These are phyloP conservation scores for Otus scops DNA, from an alignment of 2,797 vertebrate species.

Conservation along the genomic window DNA sequence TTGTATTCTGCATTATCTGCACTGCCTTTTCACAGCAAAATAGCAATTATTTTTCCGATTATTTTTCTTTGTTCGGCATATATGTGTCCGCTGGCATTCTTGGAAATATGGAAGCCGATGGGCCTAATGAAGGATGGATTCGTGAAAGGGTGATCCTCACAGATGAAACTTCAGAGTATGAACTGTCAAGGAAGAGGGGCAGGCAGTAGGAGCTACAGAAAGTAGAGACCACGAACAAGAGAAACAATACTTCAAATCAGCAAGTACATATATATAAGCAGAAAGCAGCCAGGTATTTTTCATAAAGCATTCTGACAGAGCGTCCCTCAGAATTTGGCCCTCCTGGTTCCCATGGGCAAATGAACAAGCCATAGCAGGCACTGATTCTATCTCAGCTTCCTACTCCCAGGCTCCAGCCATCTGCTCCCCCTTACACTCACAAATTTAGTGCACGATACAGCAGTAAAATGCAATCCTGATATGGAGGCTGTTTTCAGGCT, in stretches of 20 bases:
- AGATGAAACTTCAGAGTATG: not conserved
- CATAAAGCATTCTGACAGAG: not conserved
- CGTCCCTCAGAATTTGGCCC: slow-evolving; percentile 4
- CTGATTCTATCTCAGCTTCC: slow-evolving; percentile 40
- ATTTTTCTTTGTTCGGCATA: not conserved
- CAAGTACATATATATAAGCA: not conserved
- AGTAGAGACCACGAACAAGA: not conserved
- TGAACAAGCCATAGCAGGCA: slow-evolving; percentile 46
- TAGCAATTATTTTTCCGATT: not conserved
- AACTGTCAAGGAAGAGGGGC: not conserved
- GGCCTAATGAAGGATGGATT: not conserved
- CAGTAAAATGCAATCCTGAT: not conserved
- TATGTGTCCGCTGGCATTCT: not conserved
- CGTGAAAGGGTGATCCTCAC: not conserved
- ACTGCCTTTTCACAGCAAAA: not conserved
- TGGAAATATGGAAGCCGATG: not conserved
- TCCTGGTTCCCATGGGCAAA: slow-evolving; percentile 31
- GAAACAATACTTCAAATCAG: not conserved
- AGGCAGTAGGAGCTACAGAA: not conserved
- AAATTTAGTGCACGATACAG: not conserved
- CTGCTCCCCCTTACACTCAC: slow-evolving; percentile 35
- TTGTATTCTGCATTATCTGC: not conserved
- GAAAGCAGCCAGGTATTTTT: not conserved
- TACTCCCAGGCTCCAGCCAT: slow-evolving; percentile 39
- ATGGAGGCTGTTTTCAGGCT: slow-evolving; percentile 13